Conservation (phyloP, 2,888 invertebrate genomes). For the Helicoverpa assulta region DNA sequence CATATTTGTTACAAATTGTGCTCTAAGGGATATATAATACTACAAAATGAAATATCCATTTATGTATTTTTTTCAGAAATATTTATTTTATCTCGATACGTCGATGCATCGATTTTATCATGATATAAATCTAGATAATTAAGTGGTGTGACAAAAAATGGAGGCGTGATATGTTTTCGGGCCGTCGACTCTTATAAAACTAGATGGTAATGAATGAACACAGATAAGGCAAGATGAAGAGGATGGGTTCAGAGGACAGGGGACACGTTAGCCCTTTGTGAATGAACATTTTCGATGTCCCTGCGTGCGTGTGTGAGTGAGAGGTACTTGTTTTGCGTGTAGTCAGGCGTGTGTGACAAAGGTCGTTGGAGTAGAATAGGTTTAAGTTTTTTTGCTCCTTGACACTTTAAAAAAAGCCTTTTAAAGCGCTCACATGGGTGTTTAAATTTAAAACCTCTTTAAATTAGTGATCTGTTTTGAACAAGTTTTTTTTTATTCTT, state of each 20-base stretch:
- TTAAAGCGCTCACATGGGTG: constrained; percentile 50
- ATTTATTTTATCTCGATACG: constrained; percentile 71
- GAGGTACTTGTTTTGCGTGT: constrained; percentile 71
- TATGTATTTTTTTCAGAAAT: constrained; percentile 64
- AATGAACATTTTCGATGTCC: constrained; percentile 78
- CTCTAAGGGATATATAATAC: background rate
- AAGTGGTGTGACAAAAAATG: constrained; percentile 89
- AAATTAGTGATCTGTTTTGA: constrained; percentile 13
- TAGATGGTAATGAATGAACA: constrained; percentile 90
- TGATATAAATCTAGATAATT: constrained; percentile 89
- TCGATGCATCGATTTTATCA: constrained; percentile 82
- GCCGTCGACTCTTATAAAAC: constrained; percentile 88
- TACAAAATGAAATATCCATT: constrained; percentile 31
- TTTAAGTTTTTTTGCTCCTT: constrained; percentile 61
- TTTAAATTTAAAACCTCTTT: constrained; percentile 37
- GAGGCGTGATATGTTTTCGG: constrained; percentile 88
- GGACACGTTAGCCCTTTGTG: constrained; percentile 83
- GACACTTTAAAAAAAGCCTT: constrained; percentile 56
- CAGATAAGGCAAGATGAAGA: constrained; percentile 86
- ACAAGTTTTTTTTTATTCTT: background rate
- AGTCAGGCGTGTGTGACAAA: constrained; percentile 70
- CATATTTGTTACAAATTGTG: background rate
- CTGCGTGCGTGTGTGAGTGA: constrained; percentile 66
- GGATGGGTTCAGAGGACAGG: constrained; percentile 81
- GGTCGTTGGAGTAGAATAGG: constrained; percentile 65